phyloP scores from a whole-genome alignment of 2,888 invertebrate species.

The Vanessa cardui region DNA sequence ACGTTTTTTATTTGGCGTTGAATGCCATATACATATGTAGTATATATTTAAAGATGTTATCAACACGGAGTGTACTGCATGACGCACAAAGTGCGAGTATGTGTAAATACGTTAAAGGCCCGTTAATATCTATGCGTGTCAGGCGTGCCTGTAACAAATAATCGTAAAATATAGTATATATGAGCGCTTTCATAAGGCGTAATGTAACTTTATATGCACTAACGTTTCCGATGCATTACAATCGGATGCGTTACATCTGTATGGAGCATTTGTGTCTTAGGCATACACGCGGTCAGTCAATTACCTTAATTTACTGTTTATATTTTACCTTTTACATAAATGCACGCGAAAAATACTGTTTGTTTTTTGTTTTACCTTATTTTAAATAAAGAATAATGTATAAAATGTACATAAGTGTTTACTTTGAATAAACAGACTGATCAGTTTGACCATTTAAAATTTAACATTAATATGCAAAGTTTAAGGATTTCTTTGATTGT shows the following conservation, averaged over 20 bases:
- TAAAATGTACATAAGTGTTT: no score
- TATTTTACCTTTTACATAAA: slow-evolving; percentile 4
- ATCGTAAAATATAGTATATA: slow-evolving; percentile 45
- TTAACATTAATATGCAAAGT: no score
- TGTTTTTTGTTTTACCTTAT: neutral
- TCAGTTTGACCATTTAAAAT: no score
- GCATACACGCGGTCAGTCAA: slow-evolving; percentile 29
- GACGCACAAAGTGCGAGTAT: slow-evolving; percentile 23
- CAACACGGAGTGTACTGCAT: slow-evolving; percentile 12
- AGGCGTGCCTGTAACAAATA: slow-evolving; percentile 40
- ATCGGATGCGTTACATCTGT: slow-evolving; percentile 35
- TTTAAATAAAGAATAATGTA: neutral
- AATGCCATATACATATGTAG: slow-evolving; percentile 3
- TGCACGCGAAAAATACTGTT: slow-evolving; percentile 2
- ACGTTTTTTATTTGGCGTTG: neutral
- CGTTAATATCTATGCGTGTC: slow-evolving; percentile 44
- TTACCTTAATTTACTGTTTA: slow-evolving; percentile 29
- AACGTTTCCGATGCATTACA: slow-evolving; percentile 42
- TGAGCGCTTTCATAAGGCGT: slow-evolving; percentile 43
- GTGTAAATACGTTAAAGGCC: slow-evolving; percentile 28
- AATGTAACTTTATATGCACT: slow-evolving; percentile 43
- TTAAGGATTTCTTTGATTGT: no score
- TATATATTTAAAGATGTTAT: slow-evolving; percentile 23
- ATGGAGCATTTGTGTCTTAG: slow-evolving; percentile 40
- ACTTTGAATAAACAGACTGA: no score